These are phyloP conservation scores for Orientallactaga sibirica DNA, from an alignment of 2,797 vertebrate genomes.

Conservation along the genomic window DNA sequence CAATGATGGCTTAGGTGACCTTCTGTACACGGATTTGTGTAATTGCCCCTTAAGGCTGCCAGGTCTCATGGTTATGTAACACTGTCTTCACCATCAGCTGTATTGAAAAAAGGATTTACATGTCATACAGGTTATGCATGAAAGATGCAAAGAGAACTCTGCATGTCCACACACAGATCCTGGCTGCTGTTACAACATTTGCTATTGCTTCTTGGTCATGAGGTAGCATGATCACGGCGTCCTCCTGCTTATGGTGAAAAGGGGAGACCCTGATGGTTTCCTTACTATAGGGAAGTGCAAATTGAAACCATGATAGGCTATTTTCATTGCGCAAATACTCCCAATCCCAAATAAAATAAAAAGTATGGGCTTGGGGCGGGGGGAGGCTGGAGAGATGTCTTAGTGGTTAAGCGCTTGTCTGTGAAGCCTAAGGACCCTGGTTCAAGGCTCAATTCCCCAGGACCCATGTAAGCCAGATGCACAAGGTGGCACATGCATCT, in stretches of 20 bases:
- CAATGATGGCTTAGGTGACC: constrained; percentile 29
- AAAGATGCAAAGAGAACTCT: background rate
- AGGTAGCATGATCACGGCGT: background rate
- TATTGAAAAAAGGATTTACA: background rate
- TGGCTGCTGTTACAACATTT: background rate
- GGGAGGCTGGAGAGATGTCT: too few relatives aligned
- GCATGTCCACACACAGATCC: background rate
- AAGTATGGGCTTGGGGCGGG: background rate
- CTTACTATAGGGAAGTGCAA: background rate
- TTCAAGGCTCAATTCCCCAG: too few relatives aligned
- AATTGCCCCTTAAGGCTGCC: background rate
- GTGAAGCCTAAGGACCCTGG: too few relatives aligned
- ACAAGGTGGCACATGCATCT: too few relatives aligned
- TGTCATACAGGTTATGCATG: background rate
- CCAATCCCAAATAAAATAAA: background rate
- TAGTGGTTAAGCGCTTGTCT: too few relatives aligned
- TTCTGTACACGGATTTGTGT: background rate
- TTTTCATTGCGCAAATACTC: background rate
- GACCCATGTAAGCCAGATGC: too few relatives aligned
- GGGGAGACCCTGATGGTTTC: background rate
- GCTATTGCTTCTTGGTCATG: background rate
- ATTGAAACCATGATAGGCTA: background rate
- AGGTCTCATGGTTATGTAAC: constrained; percentile 34
- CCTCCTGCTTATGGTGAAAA: background rate
- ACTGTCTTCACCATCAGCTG: background rate